Percentiles rank a stretch among this genome's conserved stretches.
Conservation (phyloP, 2,888 invertebrate species). For the Megamerina dolium region DNA sequence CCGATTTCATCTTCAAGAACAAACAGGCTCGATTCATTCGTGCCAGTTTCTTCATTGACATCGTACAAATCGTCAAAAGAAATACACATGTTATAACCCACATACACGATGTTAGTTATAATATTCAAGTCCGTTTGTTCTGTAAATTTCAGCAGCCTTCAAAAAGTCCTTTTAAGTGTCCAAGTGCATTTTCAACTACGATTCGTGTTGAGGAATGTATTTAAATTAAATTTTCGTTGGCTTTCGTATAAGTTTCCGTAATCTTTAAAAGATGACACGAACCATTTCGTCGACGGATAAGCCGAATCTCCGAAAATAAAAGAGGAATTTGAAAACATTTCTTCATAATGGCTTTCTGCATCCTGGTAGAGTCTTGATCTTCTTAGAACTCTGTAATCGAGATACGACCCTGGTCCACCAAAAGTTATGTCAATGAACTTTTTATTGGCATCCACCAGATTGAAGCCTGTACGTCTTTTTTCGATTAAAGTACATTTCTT, state of each 20-base stretch:
- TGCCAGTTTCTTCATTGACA: too few relatives aligned
- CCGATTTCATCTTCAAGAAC: too few relatives aligned
- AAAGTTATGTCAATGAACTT: conserved; percentile 24
- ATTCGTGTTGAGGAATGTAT: conserved; percentile 25
- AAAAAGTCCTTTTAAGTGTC: conserved; percentile 30
- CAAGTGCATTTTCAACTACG: conserved; percentile 30
- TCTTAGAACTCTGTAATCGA: conserved; percentile 25
- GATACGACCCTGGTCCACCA: conserved; percentile 28
- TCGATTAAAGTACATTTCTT: conserved; percentile 20
- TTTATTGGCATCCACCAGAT: conserved; percentile 26
- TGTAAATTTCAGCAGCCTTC: conserved; percentile 23
- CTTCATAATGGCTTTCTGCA: neutral
- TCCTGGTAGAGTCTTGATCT: conserved; percentile 15
- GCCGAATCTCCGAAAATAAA: conserved; percentile 16
- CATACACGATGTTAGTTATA: too few relatives aligned
- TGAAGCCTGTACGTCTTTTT: conserved; percentile 23
- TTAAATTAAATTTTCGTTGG: conserved; percentile 28
- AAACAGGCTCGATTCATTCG: too few relatives aligned
- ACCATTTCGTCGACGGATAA: conserved; percentile 23
- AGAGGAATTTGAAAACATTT: conserved; percentile 8
- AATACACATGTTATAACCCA: too few relatives aligned
- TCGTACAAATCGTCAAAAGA: too few relatives aligned
- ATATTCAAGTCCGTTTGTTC: too few relatives aligned
- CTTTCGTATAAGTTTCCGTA: conserved; percentile 25
- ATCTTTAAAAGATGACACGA: conserved; percentile 31